These are phyloP conservation scores for Cataglyphis rosenhaueri DNA, from an alignment of 2,888 invertebrate species.

Conservation along the genomic window DNA sequence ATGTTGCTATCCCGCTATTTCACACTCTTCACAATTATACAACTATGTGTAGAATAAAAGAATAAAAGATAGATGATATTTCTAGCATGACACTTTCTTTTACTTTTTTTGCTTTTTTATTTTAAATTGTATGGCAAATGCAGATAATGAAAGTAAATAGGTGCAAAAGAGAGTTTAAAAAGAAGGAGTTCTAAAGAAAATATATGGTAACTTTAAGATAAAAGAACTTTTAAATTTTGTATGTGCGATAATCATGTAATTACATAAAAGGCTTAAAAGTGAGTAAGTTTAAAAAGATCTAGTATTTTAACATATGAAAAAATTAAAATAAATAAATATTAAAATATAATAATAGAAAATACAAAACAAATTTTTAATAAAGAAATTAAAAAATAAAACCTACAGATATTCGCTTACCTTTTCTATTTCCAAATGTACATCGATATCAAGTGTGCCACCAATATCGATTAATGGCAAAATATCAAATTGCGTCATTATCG, in stretches of 20 bases:
- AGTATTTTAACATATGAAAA: neutral
- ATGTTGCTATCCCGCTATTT: neutral
- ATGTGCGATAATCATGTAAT: neutral
- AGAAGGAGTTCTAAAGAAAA: neutral
- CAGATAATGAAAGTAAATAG: neutral
- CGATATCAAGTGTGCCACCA: conserved; percentile 86
- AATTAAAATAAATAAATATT: neutral
- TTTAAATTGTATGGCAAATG: neutral
- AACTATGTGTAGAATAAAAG: neutral
- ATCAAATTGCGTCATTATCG: conserved; percentile 84
- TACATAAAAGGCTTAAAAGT: neutral
- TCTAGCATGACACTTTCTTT: neutral
- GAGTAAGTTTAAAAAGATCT: neutral
- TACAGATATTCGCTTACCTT: conserved; percentile 76
- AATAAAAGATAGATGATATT: neutral
- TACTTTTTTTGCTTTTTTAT: neutral
- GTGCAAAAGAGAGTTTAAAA: neutral
- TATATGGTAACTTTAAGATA: neutral
- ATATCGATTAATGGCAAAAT: conserved; percentile 85
- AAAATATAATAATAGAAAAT: neutral
- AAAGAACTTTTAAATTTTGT: neutral
- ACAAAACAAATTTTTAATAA: neutral
- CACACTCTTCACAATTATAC: neutral
- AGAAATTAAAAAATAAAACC: neutral
- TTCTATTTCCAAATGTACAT: conserved; percentile 83